phyloP scores from a whole-genome alignment of 2,797 vertebrate genomes.

The Crax fasciolata region DNA sequence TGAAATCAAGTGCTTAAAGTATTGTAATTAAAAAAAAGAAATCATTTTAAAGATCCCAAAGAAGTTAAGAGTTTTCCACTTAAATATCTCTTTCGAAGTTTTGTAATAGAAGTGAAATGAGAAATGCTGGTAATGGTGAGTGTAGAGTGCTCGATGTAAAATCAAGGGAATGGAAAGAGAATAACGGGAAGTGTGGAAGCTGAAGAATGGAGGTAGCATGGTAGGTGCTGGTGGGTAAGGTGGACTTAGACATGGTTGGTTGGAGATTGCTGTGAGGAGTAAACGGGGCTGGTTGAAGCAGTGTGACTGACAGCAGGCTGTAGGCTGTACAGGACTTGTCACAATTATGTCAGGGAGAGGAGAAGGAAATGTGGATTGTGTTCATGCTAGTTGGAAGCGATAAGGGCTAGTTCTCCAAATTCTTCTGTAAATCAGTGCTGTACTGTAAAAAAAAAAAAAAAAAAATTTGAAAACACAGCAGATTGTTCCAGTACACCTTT shows the following conservation, averaged over 20 bases:
- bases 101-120: not conserved
- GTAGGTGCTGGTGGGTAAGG: not conserved
- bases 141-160: not conserved
- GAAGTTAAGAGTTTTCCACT: not conserved
- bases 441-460: not conserved
- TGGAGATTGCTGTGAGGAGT: not conserved
- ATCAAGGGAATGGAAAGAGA: not conserved
- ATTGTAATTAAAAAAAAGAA: not conserved
- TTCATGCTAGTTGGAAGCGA: not conserved
- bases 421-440: not conserved
- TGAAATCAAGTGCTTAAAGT: slow-evolving; percentile 27
- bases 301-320: not conserved
- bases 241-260: not conserved
- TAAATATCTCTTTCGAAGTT: not conserved
- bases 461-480: not conserved
- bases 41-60: not conserved
- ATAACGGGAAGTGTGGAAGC: not conserved
- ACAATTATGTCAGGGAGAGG: not conserved
- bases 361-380: not conserved
- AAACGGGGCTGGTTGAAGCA: not conserved
- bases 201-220: not conserved
- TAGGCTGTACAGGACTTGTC: not conserved
- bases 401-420: not conserved
- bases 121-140: not conserved
- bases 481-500: not conserved